phyloP scores from a whole-genome alignment of 2,113 vertebrate species.

The Tragelaphus buxtoni region DNA sequence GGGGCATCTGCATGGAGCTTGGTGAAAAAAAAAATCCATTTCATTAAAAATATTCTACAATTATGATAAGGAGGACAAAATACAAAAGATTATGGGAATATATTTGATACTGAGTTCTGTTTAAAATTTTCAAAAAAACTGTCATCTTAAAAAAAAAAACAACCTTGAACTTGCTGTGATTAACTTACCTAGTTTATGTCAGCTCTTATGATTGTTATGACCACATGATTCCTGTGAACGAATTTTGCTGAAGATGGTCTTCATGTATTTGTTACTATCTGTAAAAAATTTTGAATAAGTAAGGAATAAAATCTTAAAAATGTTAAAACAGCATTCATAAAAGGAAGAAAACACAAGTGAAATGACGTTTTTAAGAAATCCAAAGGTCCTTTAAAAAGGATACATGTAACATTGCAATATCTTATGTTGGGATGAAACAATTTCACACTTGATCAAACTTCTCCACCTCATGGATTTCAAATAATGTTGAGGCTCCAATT shows the following conservation, averaged over 20 bases:
- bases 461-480: background rate
- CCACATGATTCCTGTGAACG: background rate
- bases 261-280: background rate
- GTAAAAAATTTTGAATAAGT: background rate
- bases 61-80: background rate
- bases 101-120: background rate
- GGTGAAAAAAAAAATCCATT: accelerated
- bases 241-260: background rate
- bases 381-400: background rate
- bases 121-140: background rate
- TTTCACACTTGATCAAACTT: background rate
- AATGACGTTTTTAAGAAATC: background rate
- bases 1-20: accelerated
- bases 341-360: background rate
- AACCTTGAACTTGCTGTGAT: background rate
- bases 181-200: too few species aligned
- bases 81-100: background rate
- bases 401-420: background rate
- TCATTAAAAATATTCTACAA: too few species aligned
- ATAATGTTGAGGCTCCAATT: accelerated
- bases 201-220: background rate
- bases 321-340: background rate
- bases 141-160: background rate
- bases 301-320: background rate
- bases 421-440: accelerated